A percentile compares a stretch with the other conserved stretches of the same genome.
phyloP scores from a whole-genome alignment of 1,140 invertebrate genomes.

The Yoshiicerus persimilis region DNA sequence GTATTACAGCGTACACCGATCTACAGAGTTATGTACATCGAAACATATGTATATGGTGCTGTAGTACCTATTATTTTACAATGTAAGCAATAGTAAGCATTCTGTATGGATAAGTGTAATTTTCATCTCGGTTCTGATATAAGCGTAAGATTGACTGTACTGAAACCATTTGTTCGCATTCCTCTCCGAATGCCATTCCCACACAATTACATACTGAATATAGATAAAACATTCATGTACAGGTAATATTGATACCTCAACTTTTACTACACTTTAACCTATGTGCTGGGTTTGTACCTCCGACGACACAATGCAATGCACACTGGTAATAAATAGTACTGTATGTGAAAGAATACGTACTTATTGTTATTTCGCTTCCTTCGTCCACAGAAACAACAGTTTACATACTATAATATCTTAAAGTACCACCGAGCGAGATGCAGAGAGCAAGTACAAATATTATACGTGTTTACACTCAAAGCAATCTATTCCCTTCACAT shows the following conservation, averaged over 20 bases:
- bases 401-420: background rate
- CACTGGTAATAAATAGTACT: background rate
- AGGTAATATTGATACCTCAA: conserved; percentile 10
- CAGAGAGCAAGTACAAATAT: background rate
- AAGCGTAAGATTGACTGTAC: background rate
- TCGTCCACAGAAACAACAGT: background rate
- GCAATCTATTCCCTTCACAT: conserved; percentile 15
- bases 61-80: background rate
- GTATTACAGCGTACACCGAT: background rate
- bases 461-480: background rate
- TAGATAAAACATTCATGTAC: conserved; percentile 10
- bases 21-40: too few relatives aligned
- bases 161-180: background rate
- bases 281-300: background rate
- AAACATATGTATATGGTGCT: too few relatives aligned
- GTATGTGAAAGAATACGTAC: background rate
- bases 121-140: background rate
- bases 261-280: background rate
- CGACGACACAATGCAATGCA: background rate
- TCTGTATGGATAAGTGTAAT: background rate
- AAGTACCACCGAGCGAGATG: background rate
- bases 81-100: background rate
- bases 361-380: background rate
- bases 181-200: conserved; percentile 8
- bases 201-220: background rate